These are phyloP conservation scores for Nyctibius grandis DNA, from an alignment of 2,797 vertebrate genomes.

Conservation along the genomic window DNA sequence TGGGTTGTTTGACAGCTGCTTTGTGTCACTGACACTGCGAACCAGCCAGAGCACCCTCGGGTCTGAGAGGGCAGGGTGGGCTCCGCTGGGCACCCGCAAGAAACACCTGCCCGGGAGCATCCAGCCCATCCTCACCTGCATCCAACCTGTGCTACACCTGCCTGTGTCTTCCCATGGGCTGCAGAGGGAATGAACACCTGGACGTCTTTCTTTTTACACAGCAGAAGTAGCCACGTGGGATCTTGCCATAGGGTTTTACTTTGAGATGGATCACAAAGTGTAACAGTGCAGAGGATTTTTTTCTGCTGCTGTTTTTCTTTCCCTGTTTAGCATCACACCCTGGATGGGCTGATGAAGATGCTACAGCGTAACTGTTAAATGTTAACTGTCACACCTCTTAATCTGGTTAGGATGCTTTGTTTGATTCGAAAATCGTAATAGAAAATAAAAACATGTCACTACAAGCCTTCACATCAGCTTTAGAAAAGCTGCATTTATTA, in stretches of 20 bases:
- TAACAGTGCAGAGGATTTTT: background rate
- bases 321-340: background rate
- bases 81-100: background rate
- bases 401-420: background rate
- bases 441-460: background rate
- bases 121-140: fast-evolving
- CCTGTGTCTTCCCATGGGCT: fast-evolving
- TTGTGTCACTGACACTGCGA: background rate
- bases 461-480: background rate
- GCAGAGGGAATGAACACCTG: fast-evolving
- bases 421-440: background rate
- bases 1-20: background rate
- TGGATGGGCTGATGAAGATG: background rate
- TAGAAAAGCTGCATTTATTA: background rate
- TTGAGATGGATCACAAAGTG: fast-evolving
- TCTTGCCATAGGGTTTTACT: background rate
- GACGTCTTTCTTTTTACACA: fast-evolving
- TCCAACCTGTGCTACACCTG: background rate
- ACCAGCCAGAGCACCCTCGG: background rate
- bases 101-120: background rate
- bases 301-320: background rate
- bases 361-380: fast-evolving
- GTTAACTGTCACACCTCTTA: background rate
- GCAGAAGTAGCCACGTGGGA: background rate
- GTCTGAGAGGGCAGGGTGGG: background rate